A percentile compares a stretch with the other conserved stretches of the same genome.
Evolutionary conservation across 2,888 invertebrate species (phyloP).

Genomic region (Aplocera efformata): DNA sequence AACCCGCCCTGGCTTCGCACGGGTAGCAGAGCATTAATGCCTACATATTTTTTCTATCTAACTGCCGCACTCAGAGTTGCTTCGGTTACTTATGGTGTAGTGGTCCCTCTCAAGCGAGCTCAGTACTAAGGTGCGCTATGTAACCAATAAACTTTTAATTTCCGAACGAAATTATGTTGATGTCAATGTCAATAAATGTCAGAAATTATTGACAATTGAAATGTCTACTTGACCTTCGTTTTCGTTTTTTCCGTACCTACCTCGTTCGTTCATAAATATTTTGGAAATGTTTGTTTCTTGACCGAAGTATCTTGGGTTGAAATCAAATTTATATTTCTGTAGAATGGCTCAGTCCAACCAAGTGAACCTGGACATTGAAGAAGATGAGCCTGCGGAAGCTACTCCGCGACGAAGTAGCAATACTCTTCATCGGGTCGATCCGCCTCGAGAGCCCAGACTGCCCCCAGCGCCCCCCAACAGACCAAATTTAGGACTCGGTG

Average conservation of each 20-base stretch:
- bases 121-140: too few species aligned
- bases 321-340: constrained; percentile 8
- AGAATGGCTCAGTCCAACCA: constrained; percentile 67
- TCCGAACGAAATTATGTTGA: constrained; percentile 10
- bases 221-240: constrained; percentile 43
- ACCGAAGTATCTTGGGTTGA: not conserved
- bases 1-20: too few species aligned
- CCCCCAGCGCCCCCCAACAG: constrained; percentile 43
- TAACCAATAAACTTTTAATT: not conserved
- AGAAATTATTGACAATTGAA: too few species aligned
- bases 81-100: too few species aligned
- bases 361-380: constrained; percentile 67
- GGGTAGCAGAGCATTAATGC: too few species aligned
- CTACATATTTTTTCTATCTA: too few species aligned
- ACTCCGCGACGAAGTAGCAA: constrained; percentile 43
- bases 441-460: constrained; percentile 47
- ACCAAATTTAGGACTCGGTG: constrained; percentile 63
- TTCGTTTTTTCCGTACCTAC: too few species aligned
- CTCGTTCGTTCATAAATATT: constrained; percentile 35
- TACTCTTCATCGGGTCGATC: constrained; percentile 56
- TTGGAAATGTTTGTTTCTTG: constrained; percentile 34
- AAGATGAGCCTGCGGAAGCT: constrained; percentile 51
- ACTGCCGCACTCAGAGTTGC: too few species aligned
- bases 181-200: constrained; percentile 17
- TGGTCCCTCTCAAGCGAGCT: too few species aligned